Evolutionary conservation across 1,140 invertebrate genomes (phyloP).

Genomic region (Rhopalosiphum maidis): DNA sequence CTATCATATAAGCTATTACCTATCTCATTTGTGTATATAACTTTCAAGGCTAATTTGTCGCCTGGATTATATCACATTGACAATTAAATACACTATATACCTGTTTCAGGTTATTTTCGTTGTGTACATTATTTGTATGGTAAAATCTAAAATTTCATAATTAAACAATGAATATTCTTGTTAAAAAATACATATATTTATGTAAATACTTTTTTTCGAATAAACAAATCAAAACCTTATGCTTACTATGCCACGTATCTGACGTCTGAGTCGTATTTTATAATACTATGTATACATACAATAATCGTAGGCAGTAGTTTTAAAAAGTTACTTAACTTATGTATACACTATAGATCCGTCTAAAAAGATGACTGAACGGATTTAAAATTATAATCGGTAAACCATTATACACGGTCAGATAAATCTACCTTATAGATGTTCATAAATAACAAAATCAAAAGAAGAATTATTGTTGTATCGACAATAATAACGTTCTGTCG

Average conservation of each 20-base stretch:
- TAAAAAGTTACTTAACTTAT: neutral
- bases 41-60: neutral
- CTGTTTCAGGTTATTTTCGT: neutral
- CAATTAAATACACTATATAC: neutral
- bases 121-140: neutral
- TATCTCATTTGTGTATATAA: neutral
- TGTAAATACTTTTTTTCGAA: neutral
- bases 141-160: neutral
- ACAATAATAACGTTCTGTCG: constrained; percentile 1
- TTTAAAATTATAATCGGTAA: constrained; percentile 45
- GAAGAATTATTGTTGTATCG: constrained; percentile 22
- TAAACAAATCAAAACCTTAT: neutral
- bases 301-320: neutral
- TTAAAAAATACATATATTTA: neutral
- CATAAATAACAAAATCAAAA: constrained; percentile 30
- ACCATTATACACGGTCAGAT: constrained; percentile 6
- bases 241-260: neutral
- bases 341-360: neutral
- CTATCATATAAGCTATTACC: neutral
- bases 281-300: neutral
- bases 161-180: neutral
- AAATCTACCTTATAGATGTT: neutral
- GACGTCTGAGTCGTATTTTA: neutral
- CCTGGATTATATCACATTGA: neutral
- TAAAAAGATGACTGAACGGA: constrained; percentile 1